Base-by-base conservation (phyloP, 2,113 vertebrate genomes). In the Macquaria australasica region DNA sequence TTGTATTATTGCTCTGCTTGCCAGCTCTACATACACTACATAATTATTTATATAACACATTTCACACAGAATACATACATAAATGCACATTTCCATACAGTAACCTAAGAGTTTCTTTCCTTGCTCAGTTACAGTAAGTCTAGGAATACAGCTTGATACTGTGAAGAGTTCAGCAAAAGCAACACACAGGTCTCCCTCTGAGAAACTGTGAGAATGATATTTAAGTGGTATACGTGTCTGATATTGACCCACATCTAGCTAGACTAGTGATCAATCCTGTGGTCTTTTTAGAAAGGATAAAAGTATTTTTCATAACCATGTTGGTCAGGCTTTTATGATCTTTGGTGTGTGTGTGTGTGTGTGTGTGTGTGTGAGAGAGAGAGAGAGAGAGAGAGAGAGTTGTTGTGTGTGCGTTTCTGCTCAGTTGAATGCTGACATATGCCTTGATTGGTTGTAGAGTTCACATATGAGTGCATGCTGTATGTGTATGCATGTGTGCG, bases 251-350 rank as follows among this genome's bases (percentile, higher is more conserved):
- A 51, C 16, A 60, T 51, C 8, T 28, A 21, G 37, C 5, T 5
- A 48, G 51, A 59, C 62, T 16, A 62, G 23, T 55, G 39, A 70
- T 75, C 83, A 80, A 55, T 81, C 39, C 16, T 67, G 68, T 82
- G 41, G 28, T 67, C 55, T 67, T 82, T 48, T 83, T 72, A 63
- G 16, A 73, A 12, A 50, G 10, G 25, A 3, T 75, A 25, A 64
- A 80, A 41, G 7, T 15, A 31, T 43, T 48, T 67, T 63, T 9
- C 70, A 12, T 15, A 60, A 15, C 8, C 21, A 31, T 73, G 73
- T 37, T 0, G 21, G 66, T 69, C 28, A 64, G 73, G n/a, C 31
- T 53, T 63, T 10, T 2, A 41, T 81, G 4, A 64, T 66, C 71
- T 73, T 71, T 83, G 14, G 7, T 25, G 31, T 48, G 20, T 50